A percentile compares a stretch with the other conserved stretches of the same genome.
Evolutionary conservation across 2,888 invertebrate genomes (phyloP).

Genomic region (Parthenolecanium corni): DNA sequence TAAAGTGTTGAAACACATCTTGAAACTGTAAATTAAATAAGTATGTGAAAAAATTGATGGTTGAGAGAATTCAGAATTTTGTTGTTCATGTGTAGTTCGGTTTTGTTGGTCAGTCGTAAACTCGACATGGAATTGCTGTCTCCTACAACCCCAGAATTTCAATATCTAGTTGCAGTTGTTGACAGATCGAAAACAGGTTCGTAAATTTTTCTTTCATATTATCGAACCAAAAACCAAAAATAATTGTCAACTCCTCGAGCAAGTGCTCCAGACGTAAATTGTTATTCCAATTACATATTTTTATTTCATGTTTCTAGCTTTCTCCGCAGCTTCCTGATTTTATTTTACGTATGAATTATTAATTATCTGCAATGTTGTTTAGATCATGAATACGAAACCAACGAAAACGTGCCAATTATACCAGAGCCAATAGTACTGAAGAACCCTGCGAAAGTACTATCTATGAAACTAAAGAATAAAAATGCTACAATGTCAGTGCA

Average conservation of each 20-base stretch:
- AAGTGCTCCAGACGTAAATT: too few relatives aligned
- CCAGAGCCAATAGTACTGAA: slow-evolving; percentile 10
- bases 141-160: background rate
- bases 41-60: background rate
- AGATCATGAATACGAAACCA: too few relatives aligned
- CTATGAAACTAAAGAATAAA: slow-evolving; percentile 14
- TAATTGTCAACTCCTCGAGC: too few relatives aligned
- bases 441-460: background rate
- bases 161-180: background rate
- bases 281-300: too few relatives aligned
- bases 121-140: background rate
- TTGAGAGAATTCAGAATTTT: background rate
- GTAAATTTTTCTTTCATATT: background rate
- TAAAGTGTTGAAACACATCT: too few relatives aligned
- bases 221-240: too few relatives aligned
- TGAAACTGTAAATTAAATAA: background rate
- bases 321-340: too few relatives aligned
- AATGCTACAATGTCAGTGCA: slow-evolving; percentile 13
- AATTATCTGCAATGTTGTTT: too few relatives aligned
- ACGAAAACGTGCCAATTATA: background rate
- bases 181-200: background rate
- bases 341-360: too few relatives aligned
- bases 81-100: background rate
- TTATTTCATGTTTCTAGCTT: too few relatives aligned
- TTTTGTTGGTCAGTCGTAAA: background rate